phyloP scores from a whole-genome alignment of 2,113 vertebrate species.

The Periophthalmodon schlosseri region DNA sequence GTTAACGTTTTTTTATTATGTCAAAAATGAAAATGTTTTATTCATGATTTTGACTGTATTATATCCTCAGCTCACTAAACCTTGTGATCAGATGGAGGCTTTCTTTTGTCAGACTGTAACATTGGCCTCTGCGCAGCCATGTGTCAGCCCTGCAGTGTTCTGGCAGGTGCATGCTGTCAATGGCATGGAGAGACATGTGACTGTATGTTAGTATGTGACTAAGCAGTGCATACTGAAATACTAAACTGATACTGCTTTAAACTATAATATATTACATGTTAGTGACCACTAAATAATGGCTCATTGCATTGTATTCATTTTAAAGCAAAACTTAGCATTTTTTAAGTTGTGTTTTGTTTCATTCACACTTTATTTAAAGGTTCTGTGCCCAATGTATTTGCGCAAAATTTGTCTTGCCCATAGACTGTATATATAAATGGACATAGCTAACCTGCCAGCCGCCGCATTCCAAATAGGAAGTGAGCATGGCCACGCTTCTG shows the following conservation, averaged over 20 bases:
- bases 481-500: too few species aligned
- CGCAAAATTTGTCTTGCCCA: too few species aligned
- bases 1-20: not conserved
- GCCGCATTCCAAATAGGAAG: too few species aligned
- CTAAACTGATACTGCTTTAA: conserved; percentile 5
- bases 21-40: not conserved
- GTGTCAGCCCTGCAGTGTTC: conserved; percentile 23
- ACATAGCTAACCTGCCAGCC: too few species aligned
- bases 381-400: too few species aligned
- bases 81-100: not conserved
- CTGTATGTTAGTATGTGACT: conserved; percentile 1
- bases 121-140: conserved; percentile 13
- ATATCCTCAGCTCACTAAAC: not conserved
- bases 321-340: too few species aligned
- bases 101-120: not conserved
- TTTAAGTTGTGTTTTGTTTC: too few species aligned
- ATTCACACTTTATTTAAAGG: too few species aligned
- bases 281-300: too few species aligned
- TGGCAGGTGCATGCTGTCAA: conserved; percentile 26
- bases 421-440: too few species aligned
- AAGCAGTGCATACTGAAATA: conserved; percentile 23
- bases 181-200: conserved; percentile 22
- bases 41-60: not conserved
- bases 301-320: too few species aligned
- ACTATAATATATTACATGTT: too few species aligned